phyloP scores from a whole-genome alignment of 2,113 vertebrate species.

The Polypterus senegalus region DNA sequence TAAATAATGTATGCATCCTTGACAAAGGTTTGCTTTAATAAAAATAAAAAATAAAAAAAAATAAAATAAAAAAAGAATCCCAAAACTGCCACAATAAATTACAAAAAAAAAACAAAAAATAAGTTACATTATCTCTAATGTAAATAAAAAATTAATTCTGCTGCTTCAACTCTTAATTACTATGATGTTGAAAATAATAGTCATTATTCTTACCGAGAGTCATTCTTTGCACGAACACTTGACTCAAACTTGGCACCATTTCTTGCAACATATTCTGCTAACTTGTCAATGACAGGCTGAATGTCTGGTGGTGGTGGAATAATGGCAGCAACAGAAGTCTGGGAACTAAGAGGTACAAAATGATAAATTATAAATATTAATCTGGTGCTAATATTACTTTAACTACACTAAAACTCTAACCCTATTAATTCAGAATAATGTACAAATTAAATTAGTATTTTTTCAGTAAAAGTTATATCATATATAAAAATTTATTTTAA shows the following conservation, averaged over 20 bases:
- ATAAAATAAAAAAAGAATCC: neutral
- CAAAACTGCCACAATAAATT: neutral
- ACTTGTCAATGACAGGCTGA: conserved; percentile 94
- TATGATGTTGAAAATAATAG: neutral
- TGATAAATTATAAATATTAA: neutral
- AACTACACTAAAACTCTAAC: neutral
- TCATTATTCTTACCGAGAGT: conserved; percentile 68
- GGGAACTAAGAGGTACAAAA: conserved; percentile 41
- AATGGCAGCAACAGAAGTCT: conserved; percentile 65
- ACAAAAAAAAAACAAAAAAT: neutral
- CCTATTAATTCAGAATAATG: too few relatives aligned
- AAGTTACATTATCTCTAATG: neutral
- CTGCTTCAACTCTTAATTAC: neutral
- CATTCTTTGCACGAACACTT: conserved; percentile 90
- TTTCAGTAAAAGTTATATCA: too few relatives aligned
- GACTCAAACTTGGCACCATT: conserved; percentile 92
- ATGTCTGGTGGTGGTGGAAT: conserved; percentile 92
- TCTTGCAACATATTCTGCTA: conserved; percentile 87
- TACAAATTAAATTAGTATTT: too few relatives aligned
- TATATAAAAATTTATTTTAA: too few relatives aligned
- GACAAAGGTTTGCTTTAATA: too few relatives aligned
- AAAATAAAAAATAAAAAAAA: conserved; percentile 2
- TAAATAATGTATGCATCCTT: too few relatives aligned
- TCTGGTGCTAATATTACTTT: neutral
- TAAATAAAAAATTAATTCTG: neutral